Conservation (phyloP, 2,113 vertebrate genomes). For the Sporophila hypoxantha region DNA sequence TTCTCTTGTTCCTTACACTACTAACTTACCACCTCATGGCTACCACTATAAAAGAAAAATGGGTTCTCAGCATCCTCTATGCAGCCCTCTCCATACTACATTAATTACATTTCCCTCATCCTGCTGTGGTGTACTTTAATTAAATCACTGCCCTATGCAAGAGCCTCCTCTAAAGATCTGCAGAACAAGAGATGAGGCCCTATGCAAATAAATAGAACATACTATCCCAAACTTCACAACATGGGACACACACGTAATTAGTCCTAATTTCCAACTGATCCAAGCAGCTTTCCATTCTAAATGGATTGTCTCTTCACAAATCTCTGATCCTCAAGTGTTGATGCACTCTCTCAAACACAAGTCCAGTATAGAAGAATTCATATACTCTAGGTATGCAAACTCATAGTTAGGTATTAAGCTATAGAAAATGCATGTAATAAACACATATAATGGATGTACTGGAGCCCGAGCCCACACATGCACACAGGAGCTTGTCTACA, state of each 20-base stretch:
- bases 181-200: not conserved
- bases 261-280: not conserved
- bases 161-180: not conserved
- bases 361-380: not conserved
- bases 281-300: not conserved
- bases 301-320: accelerated
- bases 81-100: not conserved
- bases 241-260: not conserved
- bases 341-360: not conserved
- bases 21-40: not conserved
- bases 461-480: not conserved
- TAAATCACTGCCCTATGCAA: not conserved
- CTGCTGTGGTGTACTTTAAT: not conserved
- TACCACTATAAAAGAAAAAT: not conserved
- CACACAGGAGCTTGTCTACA: not conserved
- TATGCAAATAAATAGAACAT: not conserved
- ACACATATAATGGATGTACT: not conserved
- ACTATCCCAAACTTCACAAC: not conserved
- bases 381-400: not conserved
- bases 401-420: not conserved
- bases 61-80: not conserved
- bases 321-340: not conserved
- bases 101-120: not conserved
- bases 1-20: not conserved
- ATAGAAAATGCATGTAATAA: not conserved